These are phyloP conservation scores for Philereme transversata DNA, from an alignment of 2,888 invertebrate genomes.

Conservation along the genomic window DNA sequence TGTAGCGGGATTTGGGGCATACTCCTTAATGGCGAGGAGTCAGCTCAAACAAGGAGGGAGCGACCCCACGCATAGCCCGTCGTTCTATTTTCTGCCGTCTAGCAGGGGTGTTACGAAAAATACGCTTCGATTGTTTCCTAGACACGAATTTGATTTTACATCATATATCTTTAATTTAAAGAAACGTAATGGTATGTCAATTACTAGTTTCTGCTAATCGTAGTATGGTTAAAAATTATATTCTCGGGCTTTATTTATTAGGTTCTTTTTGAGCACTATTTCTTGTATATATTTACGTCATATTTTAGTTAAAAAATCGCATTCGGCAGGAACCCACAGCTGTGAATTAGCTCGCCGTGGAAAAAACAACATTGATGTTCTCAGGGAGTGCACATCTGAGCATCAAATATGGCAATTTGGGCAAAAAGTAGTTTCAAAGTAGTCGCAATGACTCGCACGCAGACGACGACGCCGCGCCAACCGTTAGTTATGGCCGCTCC, in stretches of 20 bases:
- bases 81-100: conserved; percentile 65
- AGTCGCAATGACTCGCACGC: conserved; percentile 33
- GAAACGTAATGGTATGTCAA: too few species aligned
- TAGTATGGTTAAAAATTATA: too few species aligned
- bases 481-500: conserved; percentile 80
- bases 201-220: too few species aligned
- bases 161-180: too few species aligned
- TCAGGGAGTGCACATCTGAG: conserved; percentile 5
- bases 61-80: conserved; percentile 65
- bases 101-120: conserved; percentile 29
- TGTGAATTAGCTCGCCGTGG: too few species aligned
- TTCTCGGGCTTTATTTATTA: too few species aligned
- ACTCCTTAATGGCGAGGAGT: conserved; percentile 44
- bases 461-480: conserved; percentile 58
- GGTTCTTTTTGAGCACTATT: too few species aligned
- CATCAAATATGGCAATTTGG: conserved; percentile 17
- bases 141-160: background rate
- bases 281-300: too few species aligned
- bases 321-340: too few species aligned
- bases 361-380: background rate
- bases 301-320: too few species aligned
- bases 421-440: conserved; percentile 27
- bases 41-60: conserved; percentile 40
- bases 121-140: conserved; percentile 13
- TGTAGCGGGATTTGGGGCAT: conserved; percentile 39